phyloP scores from a whole-genome alignment of 2,888 invertebrate genomes.

The Parascotia fuliginaria region DNA sequence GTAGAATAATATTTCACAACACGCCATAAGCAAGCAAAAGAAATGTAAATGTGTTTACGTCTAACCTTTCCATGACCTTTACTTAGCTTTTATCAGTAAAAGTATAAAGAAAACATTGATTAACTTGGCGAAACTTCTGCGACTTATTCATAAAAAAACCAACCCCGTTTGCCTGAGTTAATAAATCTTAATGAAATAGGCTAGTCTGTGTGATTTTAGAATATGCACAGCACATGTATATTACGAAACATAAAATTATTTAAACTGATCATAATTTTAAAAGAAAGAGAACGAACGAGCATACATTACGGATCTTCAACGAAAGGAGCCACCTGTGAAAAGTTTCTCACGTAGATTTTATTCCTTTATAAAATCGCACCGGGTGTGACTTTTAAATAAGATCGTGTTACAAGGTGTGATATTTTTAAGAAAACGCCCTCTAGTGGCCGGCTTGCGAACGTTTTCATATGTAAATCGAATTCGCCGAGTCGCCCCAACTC shows the following conservation, averaged over 20 bases:
- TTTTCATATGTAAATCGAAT: conserved; percentile 72
- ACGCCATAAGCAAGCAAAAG: no score
- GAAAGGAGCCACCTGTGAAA: conserved; percentile 29
- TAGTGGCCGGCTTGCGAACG: conserved; percentile 50
- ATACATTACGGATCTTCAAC: conserved; percentile 48
- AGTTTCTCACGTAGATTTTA: conserved; percentile 50
- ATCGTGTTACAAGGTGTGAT: conserved; percentile 60
- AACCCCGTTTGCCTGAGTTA: no score
- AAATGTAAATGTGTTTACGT: no score
- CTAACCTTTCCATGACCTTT: no score
- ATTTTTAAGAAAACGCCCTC: conserved; percentile 57
- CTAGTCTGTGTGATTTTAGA: no score
- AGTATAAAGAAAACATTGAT: no score
- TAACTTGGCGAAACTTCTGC: no score
- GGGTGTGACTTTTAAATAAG: conserved; percentile 75
- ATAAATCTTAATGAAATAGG: no score
- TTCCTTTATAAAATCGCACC: conserved; percentile 63
- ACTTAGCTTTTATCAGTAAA: no score
- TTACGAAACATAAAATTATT: conserved; percentile 13
- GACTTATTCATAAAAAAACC: no score
- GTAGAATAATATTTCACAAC: no score
- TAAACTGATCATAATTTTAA: conserved; percentile 44
- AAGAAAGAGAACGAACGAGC: conserved; percentile 42
- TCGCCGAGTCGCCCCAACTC: conserved; percentile 38
- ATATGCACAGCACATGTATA: no score